These are phyloP conservation scores for Dendrolimus pini DNA, from an alignment of 2,888 invertebrate species.

Conservation along the genomic window DNA sequence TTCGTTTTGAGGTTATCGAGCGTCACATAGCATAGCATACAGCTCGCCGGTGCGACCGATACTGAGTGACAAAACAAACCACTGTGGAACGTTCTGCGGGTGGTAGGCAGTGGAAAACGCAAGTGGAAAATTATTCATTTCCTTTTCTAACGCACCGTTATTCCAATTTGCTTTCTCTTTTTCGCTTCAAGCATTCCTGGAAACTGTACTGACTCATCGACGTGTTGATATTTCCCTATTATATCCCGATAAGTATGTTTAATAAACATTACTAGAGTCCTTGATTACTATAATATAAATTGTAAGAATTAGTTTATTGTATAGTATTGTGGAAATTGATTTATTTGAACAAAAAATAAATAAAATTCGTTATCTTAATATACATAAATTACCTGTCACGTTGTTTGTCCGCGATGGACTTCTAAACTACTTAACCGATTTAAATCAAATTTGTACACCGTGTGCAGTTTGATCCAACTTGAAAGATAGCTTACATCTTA, in stretches of 20 bases:
- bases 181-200: constrained; percentile 19
- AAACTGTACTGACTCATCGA: constrained; percentile 32
- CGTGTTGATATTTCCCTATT: constrained; percentile 22
- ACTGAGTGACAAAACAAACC: constrained; percentile 55
- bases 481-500: no score
- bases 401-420: no score
- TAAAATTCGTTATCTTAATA: no score
- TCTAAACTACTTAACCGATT: no score
- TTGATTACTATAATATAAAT: no score
- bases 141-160: constrained; percentile 32
- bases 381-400: no score
- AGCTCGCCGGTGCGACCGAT: constrained; percentile 49
- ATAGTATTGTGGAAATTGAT: no score
- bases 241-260: constrained; percentile 35
- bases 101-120: constrained; percentile 32
- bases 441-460: no score
- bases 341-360: no score
- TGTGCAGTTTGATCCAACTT: no score
- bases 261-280: constrained; percentile 26
- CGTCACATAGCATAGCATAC: constrained; percentile 30
- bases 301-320: no score
- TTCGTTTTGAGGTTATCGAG: constrained; percentile 10
- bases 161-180: constrained; percentile 30
- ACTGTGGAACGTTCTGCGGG: constrained; percentile 24
- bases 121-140: constrained; percentile 45